Percentiles rank a stretch among this genome's conserved stretches.
phyloP scores from a whole-genome alignment of 2,113 vertebrate species.

The Felis chaus region DNA sequence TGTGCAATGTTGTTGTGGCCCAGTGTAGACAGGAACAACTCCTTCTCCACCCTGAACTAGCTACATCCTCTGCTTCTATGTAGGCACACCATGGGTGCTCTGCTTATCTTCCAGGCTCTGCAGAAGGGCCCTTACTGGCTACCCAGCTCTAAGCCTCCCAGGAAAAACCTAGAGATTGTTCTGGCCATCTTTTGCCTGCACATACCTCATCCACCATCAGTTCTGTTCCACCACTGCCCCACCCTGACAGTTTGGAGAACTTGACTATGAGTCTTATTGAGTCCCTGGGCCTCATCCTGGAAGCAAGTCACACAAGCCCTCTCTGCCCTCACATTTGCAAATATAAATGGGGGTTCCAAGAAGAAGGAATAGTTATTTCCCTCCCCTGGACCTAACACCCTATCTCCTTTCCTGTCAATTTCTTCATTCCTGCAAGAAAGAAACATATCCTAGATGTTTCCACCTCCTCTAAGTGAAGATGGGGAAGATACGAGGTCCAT shows the following conservation, averaged over 20 bases:
- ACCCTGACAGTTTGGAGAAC: not conserved
- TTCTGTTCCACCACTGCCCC: not conserved
- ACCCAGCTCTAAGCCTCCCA: not conserved
- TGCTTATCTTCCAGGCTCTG: not conserved
- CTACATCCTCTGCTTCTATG: not conserved
- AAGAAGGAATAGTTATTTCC: not conserved
- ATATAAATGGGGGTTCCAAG: not conserved
- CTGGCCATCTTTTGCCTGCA: not conserved
- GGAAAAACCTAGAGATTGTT: not conserved
- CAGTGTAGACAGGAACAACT: accelerated
- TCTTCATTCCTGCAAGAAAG: not conserved
- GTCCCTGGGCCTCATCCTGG: not conserved
- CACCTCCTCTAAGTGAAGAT: not conserved
- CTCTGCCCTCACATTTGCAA: not conserved
- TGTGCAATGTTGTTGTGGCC: not conserved
- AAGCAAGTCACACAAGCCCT: not conserved
- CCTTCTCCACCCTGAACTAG: too few species aligned
- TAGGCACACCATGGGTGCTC: too few species aligned
- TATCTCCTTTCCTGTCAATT: not conserved
- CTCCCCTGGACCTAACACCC: not conserved
- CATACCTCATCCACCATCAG: not conserved
- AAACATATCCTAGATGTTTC: not conserved
- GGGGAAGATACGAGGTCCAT: not conserved
- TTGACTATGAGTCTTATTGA: not conserved
- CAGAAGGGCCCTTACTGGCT: not conserved